Base-by-base conservation (phyloP, 2,888 invertebrate species). In the Stictocephala bisonia region DNA sequence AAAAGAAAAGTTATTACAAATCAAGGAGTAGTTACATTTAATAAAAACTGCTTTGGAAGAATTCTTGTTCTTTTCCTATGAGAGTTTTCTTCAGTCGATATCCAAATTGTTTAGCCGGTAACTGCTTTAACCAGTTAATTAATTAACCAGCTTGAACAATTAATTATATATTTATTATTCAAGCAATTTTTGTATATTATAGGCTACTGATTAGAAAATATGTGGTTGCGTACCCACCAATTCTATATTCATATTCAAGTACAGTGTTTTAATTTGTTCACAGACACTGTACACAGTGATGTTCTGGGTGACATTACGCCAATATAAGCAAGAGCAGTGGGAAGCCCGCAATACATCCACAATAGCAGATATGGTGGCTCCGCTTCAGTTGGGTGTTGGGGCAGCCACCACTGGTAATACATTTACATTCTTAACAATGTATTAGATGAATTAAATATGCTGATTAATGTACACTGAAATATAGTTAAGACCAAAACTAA, bases 291-390 rank as follows among this genome's bases (percentile, higher is more conserved):
- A 94, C 85, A 94, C 95, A 64, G 87, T 93, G 72, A 94, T 97
- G 93, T 97, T 99, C 85, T 97, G 97, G 96, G 90, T 97, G 78
- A 97, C 97, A 11, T 86, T 98, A 83, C 88, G 96, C 11, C 97
- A 98, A 84, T 93, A 92, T 83, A 90, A 94, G 81, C 91, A 94
- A 80, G 97, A 97, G 84, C 87, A 90, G 76, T 87, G 88, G 71
- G 88, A 90, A 76, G 87, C 89, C 9, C 86, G 88, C 31, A 89
- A 89, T 78, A 88, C 88, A 20, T 88, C 90, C 64, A 88, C 90
- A n/a, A 83, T 91, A 74, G 88, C 90, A 0, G 93, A 93, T 80
- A 91, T 93, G 88, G 91, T 90, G 18, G 92, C 93, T 13, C 93
- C 94, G 0, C 83, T 94, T 71, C 92, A 93, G 80, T 88, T 94